A percentile compares a stretch with the other conserved stretches of the same genome.
Conservation (phyloP, 2,888 invertebrate species). For the Drosophila subquinaria region DNA sequence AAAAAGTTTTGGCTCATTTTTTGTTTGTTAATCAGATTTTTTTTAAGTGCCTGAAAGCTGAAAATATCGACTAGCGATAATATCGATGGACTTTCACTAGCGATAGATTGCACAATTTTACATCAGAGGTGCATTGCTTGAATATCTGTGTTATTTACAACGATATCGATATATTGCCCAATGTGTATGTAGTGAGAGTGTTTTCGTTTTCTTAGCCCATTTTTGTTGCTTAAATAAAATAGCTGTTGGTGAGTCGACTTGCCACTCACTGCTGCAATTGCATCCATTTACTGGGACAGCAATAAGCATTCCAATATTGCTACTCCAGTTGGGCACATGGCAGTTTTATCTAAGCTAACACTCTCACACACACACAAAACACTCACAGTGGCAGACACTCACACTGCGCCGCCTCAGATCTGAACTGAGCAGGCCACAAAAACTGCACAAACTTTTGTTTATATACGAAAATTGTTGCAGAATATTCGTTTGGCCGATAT, state of each 20-base stretch:
- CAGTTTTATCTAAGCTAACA: conserved; percentile 12
- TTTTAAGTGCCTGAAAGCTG: too few species aligned
- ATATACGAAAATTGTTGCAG: conserved; percentile 37
- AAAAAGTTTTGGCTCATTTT: too few species aligned
- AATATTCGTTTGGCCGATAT: conserved; percentile 18
- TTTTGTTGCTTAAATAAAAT: conserved; percentile 47
- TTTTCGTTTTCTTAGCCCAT: conserved; percentile 54
- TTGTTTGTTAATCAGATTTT: too few species aligned
- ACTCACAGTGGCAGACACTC: conserved; percentile 37
- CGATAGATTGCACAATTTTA: neutral
- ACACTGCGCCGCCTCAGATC: conserved; percentile 46
- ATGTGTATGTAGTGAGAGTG: conserved; percentile 64
- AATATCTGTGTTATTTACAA: conserved; percentile 45
- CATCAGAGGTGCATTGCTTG: conserved; percentile 37
- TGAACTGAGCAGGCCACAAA: conserved; percentile 10
- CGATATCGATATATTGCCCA: conserved; percentile 56
- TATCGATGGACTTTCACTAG: conserved; percentile 3
- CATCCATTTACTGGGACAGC: neutral
- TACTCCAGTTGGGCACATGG: conserved; percentile 19
- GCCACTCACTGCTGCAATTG: neutral
- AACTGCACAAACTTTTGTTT: conserved; percentile 42
- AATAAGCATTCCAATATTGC: conserved; percentile 13
- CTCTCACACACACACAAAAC: conserved; percentile 28
- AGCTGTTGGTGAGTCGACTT: conserved; percentile 13
- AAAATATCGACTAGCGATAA: too few species aligned